Percentiles rank a stretch among this genome's conserved stretches.
Conservation (phyloP, 1,140 invertebrate species). For the Penaeus japonicus region DNA sequence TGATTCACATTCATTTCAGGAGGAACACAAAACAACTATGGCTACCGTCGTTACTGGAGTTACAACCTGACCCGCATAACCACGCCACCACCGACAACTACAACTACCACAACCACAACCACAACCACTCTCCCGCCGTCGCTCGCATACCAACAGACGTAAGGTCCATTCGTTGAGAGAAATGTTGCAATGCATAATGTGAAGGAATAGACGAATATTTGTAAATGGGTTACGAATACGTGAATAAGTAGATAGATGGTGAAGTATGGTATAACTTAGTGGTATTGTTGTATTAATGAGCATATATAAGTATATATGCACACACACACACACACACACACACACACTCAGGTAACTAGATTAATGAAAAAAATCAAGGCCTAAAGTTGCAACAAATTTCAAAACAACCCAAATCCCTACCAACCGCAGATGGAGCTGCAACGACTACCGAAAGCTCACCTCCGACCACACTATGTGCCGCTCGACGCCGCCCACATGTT, state of each 20-base stretch:
- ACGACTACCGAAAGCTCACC: constrained; percentile 15
- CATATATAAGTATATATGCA: too few relatives aligned
- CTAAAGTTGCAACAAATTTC: not conserved
- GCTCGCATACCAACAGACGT: not conserved
- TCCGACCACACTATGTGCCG: constrained; percentile 33
- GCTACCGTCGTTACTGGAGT: constrained; percentile 28
- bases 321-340: too few relatives aligned
- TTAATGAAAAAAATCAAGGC: not conserved
- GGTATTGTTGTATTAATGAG: too few relatives aligned
- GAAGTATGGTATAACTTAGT: too few relatives aligned
- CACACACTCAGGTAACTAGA: too few relatives aligned
- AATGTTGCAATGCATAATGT: not conserved
- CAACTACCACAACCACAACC: constrained; percentile 28
- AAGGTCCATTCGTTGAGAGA: not conserved
- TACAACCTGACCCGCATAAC: constrained; percentile 34
- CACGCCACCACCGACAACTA: constrained; percentile 24
- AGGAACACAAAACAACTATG: not conserved
- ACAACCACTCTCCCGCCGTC: not conserved
- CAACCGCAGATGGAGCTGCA: not conserved
- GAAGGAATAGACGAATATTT: not conserved
- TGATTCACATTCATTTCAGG: too few relatives aligned
- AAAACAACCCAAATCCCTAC: not conserved
- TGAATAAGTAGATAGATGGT: too few relatives aligned
- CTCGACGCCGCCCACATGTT: constrained; percentile 15
- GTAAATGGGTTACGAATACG: too few relatives aligned